phyloP scores from a whole-genome alignment of 2,113 vertebrate species.

The Dasyurus viverrinus region DNA sequence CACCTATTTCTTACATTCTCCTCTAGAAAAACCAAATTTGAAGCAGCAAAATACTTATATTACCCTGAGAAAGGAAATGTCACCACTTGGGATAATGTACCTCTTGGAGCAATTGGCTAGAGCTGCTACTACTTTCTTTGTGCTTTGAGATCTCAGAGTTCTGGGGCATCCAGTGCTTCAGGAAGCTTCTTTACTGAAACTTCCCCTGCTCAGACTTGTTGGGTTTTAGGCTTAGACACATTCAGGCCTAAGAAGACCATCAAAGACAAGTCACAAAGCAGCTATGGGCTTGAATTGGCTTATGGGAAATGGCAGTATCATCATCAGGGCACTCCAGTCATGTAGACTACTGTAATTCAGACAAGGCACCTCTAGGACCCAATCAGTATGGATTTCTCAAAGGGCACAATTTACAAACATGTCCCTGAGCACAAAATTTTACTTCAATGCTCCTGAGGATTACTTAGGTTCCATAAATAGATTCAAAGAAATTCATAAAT shows the following conservation, averaged over 20 bases:
- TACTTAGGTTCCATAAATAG: not conserved
- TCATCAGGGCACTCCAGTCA: not conserved
- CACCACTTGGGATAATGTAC: not conserved
- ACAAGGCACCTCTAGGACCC: not conserved
- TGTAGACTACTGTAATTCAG: not conserved
- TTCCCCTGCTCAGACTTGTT: not conserved
- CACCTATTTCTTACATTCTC: not conserved
- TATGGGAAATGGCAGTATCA: rapidly evolving
- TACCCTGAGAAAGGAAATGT: not conserved
- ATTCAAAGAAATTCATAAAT: not conserved
- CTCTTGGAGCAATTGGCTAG: not conserved
- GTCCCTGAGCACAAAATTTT: not conserved
- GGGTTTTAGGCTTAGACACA: not conserved
- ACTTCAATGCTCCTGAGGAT: not conserved
- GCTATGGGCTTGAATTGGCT: not conserved
- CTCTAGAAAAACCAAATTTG: not conserved
- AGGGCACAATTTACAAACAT: conserved; percentile 13
- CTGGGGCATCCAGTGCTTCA: not conserved
- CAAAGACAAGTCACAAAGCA: not conserved
- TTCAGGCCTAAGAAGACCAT: not conserved
- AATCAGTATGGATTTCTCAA: not conserved
- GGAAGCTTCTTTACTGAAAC: not conserved
- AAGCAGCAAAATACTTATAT: not conserved
- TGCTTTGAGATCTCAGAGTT: not conserved
- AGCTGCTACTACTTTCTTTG: not conserved